These are phyloP conservation scores for Ectemnius cavifrons DNA, from an alignment of 2,888 invertebrate genomes.

Conservation along the genomic window DNA sequence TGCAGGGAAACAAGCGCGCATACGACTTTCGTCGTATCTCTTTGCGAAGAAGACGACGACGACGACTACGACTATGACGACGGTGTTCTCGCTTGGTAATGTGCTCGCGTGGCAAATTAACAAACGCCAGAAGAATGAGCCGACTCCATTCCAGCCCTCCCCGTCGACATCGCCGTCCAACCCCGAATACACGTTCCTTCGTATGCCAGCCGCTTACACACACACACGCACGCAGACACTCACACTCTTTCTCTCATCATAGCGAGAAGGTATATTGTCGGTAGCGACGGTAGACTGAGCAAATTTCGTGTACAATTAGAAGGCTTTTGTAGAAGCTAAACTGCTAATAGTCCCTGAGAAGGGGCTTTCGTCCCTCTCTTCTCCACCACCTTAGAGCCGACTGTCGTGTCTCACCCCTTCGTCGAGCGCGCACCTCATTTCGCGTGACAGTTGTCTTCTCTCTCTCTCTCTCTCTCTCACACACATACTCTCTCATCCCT, in stretches of 20 bases:
- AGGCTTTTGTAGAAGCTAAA: conserved; percentile 71
- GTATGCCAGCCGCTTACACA: conserved; percentile 19
- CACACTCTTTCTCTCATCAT: conserved; percentile 44
- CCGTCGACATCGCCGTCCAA: conserved; percentile 5
- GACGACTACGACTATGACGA: conserved; percentile 2
- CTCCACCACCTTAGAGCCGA: conserved; percentile 9
- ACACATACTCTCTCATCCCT: conserved; percentile 35
- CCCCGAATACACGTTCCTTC: conserved; percentile 12
- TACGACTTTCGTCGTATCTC: conserved; percentile 58
- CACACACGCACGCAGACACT: neutral
- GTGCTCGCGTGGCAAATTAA: conserved; percentile 68
- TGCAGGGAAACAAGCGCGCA: conserved; percentile 32
- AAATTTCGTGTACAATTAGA: conserved; percentile 75
- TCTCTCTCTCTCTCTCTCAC: conserved; percentile 43
- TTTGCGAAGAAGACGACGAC: conserved; percentile 50
- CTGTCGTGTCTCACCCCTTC: conserved; percentile 41
- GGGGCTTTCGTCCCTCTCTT: conserved; percentile 36
- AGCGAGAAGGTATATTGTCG: conserved; percentile 62
- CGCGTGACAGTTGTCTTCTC: conserved; percentile 24
- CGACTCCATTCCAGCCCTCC: conserved; percentile 45
- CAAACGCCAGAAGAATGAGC: conserved; percentile 64
- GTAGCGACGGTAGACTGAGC: conserved; percentile 59
- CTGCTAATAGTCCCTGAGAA: conserved; percentile 69
- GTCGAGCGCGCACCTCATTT: conserved; percentile 18
- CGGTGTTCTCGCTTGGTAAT: conserved; percentile 39